Conservation (phyloP, 2,797 vertebrate species). For the Phoxinus dragarum region DNA sequence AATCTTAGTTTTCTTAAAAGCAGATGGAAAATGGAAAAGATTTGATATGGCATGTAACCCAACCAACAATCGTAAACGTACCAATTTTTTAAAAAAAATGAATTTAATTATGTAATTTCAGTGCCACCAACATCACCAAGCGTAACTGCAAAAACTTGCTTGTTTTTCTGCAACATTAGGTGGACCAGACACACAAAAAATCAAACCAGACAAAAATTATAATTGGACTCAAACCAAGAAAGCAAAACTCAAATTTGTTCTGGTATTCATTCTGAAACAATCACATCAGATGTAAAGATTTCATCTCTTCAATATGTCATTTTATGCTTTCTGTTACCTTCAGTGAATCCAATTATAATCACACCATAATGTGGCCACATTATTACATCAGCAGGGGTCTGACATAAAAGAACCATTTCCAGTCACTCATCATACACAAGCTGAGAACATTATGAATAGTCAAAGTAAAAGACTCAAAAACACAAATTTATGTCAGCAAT, state of each 20-base stretch:
- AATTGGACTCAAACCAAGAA: background rate
- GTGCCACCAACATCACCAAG: background rate
- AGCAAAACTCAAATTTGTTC: background rate
- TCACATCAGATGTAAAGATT: background rate
- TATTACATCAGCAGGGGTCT: background rate
- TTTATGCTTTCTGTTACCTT: conserved; percentile 9
- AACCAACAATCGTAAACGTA: too few species aligned
- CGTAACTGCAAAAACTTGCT: background rate
- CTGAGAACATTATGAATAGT: background rate
- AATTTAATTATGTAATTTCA: background rate
- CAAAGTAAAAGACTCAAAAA: background rate
- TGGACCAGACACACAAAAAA: background rate
- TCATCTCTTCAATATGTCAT: background rate
- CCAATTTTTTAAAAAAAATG: background rate
- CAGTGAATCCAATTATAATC: conserved; percentile 10
- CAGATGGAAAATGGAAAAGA: conserved; percentile 12
- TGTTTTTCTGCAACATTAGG: background rate
- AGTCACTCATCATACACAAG: background rate
- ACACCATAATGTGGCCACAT: background rate
- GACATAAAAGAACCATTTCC: background rate
- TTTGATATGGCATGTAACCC: background rate
- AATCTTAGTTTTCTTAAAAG: conserved; percentile 5
- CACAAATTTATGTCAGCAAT: background rate
- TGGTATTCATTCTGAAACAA: background rate
- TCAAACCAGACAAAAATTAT: background rate